These are phyloP conservation scores for Sitta carolinensis DNA, from an alignment of 2,797 vertebrate genomes.

Conservation along the genomic window DNA sequence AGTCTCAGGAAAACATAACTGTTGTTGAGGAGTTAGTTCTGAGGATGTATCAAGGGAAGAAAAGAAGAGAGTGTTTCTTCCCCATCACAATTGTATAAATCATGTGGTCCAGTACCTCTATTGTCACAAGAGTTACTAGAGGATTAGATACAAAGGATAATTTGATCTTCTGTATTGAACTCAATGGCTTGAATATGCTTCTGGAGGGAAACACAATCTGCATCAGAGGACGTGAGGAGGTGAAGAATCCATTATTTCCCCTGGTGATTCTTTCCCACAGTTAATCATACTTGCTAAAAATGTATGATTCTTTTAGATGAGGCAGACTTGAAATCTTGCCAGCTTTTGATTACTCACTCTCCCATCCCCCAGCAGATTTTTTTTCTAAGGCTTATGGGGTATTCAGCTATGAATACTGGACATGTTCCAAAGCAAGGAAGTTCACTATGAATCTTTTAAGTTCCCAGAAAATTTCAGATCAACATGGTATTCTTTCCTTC, in stretches of 20 bases:
- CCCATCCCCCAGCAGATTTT: not conserved
- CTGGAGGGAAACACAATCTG: not conserved
- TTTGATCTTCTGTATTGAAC: not conserved
- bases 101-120: not conserved
- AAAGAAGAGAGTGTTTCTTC: not conserved
- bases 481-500: not conserved
- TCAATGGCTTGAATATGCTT: not conserved
- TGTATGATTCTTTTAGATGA: slow-evolving; percentile 29
- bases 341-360: slow-evolving; percentile 36
- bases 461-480: slow-evolving; percentile 45
- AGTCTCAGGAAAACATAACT: not conserved
- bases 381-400: not conserved
- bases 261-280: slow-evolving; percentile 44
- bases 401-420: slow-evolving; percentile 30
- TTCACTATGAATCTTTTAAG: slow-evolving; percentile 8
- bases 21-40: not conserved
- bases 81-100: not conserved
- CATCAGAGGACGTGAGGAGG: not conserved
- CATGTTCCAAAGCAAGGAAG: slow-evolving; percentile 8
- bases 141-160: slow-evolving; percentile 9
- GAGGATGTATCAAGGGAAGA: not conserved
- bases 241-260: slow-evolving; percentile 38
- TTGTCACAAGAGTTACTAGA: not conserved
- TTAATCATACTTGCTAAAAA: slow-evolving; percentile 51
- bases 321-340: slow-evolving; percentile 40